Evolutionary conservation across 2,113 vertebrate species (phyloP).

Genomic region (Neodontobutis hainanensis): DNA sequence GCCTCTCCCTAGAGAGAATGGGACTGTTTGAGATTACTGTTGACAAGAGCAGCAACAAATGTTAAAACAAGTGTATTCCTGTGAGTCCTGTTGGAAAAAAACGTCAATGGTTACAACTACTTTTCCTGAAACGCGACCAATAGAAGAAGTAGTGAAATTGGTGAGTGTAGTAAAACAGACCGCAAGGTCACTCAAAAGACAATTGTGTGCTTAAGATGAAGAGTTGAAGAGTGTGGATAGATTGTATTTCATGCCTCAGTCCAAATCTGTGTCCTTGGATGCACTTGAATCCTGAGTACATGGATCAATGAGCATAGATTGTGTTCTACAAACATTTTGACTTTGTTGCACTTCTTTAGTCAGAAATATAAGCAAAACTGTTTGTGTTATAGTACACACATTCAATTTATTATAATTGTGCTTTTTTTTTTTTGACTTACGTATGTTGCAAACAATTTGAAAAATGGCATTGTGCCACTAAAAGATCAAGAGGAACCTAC

Average conservation of each 20-base stretch:
- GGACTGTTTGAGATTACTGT: slow-evolving; percentile 24
- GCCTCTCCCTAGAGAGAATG: not conserved
- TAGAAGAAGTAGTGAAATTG: slow-evolving; percentile 69
- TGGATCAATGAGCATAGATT: slow-evolving; percentile 60
- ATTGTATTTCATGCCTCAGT: slow-evolving; percentile 73
- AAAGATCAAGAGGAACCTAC: slow-evolving; percentile 65
- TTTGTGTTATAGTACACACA: no score
- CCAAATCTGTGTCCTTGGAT: slow-evolving; percentile 78
- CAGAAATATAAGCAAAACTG: slow-evolving; percentile 21
- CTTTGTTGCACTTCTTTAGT: slow-evolving; percentile 23
- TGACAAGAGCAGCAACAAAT: slow-evolving; percentile 22
- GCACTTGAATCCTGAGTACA: slow-evolving; percentile 61
- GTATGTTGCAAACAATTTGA: no score
- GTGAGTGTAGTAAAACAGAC: slow-evolving; percentile 71
- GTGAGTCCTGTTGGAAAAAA: slow-evolving; percentile 50
- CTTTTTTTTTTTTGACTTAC: no score
- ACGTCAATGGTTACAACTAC: slow-evolving; percentile 42
- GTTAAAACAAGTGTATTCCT: slow-evolving; percentile 46
- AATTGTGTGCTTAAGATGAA: slow-evolving; percentile 75
- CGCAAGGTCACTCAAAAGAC: slow-evolving; percentile 81
- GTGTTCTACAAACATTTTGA: slow-evolving; percentile 54
- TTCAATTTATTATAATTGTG: no score
- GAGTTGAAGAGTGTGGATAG: slow-evolving; percentile 72
- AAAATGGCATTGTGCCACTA: not conserved
- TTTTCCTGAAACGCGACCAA: slow-evolving; percentile 68